Evolutionary conservation across 2,888 invertebrate genomes (phyloP).

Genomic region (Sisyra nigra): DNA sequence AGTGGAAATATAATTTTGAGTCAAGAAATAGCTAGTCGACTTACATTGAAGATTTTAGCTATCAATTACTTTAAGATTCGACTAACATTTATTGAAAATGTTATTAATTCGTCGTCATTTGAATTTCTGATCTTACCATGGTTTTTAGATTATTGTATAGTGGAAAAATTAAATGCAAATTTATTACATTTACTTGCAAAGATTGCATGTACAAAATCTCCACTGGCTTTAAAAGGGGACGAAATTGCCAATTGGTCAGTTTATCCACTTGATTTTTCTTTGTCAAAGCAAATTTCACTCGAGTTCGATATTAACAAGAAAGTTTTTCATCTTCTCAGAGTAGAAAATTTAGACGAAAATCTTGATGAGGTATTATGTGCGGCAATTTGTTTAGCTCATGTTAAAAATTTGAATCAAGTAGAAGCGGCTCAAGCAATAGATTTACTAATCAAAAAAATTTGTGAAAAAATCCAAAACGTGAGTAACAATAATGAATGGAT

Average conservation of each 20-base stretch:
- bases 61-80: conserved; percentile 38
- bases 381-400: conserved; percentile 38
- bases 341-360: conserved; percentile 26
- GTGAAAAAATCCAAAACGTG: conserved; percentile 11
- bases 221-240: conserved; percentile 40
- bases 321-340: conserved; percentile 22
- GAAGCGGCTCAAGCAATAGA: conserved; percentile 23
- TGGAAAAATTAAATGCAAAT: conserved; percentile 33
- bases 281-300: conserved; percentile 21
- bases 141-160: conserved; percentile 40
- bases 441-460: conserved; percentile 22
- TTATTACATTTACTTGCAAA: conserved; percentile 44
- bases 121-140: conserved; percentile 55
- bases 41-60: conserved; percentile 45
- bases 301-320: conserved; percentile 28
- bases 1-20: conserved; percentile 45
- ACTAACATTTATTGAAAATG: conserved; percentile 46
- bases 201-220: conserved; percentile 49
- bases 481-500: conserved; percentile 18
- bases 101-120: conserved; percentile 49
- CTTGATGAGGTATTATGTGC: conserved; percentile 31
- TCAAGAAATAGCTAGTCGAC: conserved; percentile 56
- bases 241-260: conserved; percentile 44
- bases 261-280: conserved; percentile 44
- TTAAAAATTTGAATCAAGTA: conserved; percentile 29